Conservation (phyloP, 2,888 invertebrate genomes). For the Theristus sp. region DNA sequence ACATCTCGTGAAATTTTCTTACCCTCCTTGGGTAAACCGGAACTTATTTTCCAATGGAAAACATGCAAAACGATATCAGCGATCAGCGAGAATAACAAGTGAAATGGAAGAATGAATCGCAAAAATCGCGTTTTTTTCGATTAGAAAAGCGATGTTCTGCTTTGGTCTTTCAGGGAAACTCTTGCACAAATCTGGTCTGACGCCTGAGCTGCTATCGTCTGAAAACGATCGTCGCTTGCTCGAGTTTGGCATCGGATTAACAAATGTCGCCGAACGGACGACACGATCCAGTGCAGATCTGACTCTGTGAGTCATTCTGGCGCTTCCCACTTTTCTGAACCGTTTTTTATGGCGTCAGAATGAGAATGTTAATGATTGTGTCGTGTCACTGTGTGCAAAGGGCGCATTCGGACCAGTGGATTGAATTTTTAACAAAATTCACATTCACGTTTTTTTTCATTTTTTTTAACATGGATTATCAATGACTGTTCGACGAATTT, state of each 20-base stretch:
- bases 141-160: too few species aligned
- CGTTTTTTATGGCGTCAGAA: neutral
- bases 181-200: constrained; percentile 74
- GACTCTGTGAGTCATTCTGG: constrained; percentile 35
- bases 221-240: constrained; percentile 83
- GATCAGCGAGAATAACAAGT: neutral
- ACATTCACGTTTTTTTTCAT: too few species aligned
- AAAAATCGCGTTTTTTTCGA: too few species aligned
- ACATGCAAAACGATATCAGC: neutral
- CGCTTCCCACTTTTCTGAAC: neutral
- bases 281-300: constrained; percentile 89
- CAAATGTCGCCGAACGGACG: constrained; percentile 86
- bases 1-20: neutral
- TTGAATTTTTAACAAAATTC: too few species aligned
- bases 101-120: neutral
- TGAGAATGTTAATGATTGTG: neutral
- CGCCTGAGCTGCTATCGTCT: constrained; percentile 81
- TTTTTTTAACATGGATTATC: too few species aligned
- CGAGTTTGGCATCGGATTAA: constrained; percentile 87
- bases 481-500: too few species aligned
- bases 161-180: constrained; percentile 53
- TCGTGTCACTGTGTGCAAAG: too few species aligned
- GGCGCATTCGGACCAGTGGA: too few species aligned
- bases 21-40: too few species aligned
- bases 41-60: too few species aligned